Evolutionary conservation across 2,797 vertebrate genomes (phyloP), one percentile per base, ranked within the genome.

Genomic region (Spheniscus humboldti): DNA sequence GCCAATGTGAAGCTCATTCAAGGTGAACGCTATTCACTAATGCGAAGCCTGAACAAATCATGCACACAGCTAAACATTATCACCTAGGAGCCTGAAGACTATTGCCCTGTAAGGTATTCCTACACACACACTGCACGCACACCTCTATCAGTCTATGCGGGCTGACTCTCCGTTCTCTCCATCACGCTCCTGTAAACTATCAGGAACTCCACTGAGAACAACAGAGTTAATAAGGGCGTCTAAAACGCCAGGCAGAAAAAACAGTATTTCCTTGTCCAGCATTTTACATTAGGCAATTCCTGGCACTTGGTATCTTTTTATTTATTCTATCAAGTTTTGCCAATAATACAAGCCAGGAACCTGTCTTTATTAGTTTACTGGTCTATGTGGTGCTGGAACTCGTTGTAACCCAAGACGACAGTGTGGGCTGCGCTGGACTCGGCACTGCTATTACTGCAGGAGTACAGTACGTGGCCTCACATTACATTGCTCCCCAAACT

Each of bases 281-380:
- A 1, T 55, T 86, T 85, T 66, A 84, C 5, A 0, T 88, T 79
- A 92, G 82, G 93, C 90, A 92, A 59, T 80, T 87, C 78, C 66
- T 94, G 92, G 87, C 92, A 59, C 35, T 50, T 2, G 7, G 4
- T 20, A 67, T 7, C 72, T 55, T 87, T 90, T 85, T 82, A 57
- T 96, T 92, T 92, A 75, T 96, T 94, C 96, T 81, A 55, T 41
- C 25, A 27, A 60, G 48, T 86, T 92, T 78, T 87, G 97, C 94
- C 95, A 97, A 19, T 3, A 60, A 59, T 14, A 72, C 92, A 86
- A 95, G 95, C 96, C 96, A 97, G 88, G 91, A 96, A 92, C 67
- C 94, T 92, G 90, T 92, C 93, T 92, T 89, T 9, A 8, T 89
- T 90, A 94, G 73, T 30, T 59, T 22, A 52, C 71, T 90, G 78